These are phyloP conservation scores for Drosophila bocki DNA, from an alignment of 1,140 invertebrate species.

Conservation along the genomic window DNA sequence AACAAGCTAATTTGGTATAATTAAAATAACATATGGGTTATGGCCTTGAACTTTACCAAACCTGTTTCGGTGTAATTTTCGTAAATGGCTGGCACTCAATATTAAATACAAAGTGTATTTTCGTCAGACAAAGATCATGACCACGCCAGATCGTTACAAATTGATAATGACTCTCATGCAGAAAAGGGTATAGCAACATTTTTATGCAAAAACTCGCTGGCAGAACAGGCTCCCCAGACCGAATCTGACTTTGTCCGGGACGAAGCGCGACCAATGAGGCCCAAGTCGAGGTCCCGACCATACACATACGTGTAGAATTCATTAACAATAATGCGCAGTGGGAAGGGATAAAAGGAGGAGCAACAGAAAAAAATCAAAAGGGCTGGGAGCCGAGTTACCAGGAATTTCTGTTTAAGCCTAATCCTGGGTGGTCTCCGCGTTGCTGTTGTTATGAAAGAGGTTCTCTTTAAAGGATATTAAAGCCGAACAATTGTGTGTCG, in stretches of 20 bases:
- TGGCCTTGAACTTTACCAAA: constrained; percentile 26
- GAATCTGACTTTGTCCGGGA: constrained; percentile 28
- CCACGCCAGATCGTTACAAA: constrained; percentile 11
- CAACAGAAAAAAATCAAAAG: not conserved
- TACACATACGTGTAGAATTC: constrained; percentile 72
- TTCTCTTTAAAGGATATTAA: constrained; percentile 34
- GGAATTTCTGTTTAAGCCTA: constrained; percentile 65
- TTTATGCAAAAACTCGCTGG: constrained; percentile 70
- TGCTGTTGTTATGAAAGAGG: constrained; percentile 23
- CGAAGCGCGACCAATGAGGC: constrained; percentile 43
- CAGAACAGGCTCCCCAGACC: constrained; percentile 60
- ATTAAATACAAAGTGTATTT: not conserved
- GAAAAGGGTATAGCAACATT: constrained; percentile 31
- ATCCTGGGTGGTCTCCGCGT: constrained; percentile 71
- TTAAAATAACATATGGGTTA: constrained; percentile 36
- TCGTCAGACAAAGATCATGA: constrained; percentile 3
- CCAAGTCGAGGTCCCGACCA: constrained; percentile 11
- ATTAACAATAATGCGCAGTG: constrained; percentile 74
- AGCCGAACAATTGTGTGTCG: constrained; percentile 1
- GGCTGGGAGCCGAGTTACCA: constrained; percentile 49
- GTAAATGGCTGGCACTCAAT: constrained; percentile 4
- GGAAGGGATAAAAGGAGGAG: constrained; percentile 12
- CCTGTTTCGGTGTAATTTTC: constrained; percentile 13
- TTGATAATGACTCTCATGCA: constrained; percentile 28
- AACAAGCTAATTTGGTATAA: constrained; percentile 17